These are phyloP conservation scores for Larimichthys polyactis DNA, from an alignment of 2,113 vertebrate genomes.

Conservation along the genomic window DNA sequence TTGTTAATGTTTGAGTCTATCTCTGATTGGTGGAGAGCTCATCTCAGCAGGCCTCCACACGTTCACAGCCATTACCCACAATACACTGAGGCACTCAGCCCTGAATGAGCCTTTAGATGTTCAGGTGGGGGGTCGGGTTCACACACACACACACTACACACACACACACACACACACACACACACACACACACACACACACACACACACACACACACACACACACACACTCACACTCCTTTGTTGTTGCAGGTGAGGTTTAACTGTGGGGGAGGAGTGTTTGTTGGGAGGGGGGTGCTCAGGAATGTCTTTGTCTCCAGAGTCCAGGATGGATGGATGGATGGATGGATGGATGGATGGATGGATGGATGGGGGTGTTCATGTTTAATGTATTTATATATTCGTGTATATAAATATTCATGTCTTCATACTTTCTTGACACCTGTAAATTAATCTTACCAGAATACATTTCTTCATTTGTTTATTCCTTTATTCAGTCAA, in stretches of 20 bases:
- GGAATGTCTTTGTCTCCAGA: constrained; percentile 71
- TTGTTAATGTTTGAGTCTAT: constrained; percentile 25
- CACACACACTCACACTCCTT: constrained; percentile 19
- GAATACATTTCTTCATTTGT: no score
- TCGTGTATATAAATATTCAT: no score
- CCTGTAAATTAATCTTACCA: neutral
- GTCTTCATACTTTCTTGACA: neutral
- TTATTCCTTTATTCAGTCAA: neutral
- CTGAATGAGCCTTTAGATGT: constrained; percentile 42
- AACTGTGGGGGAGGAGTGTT: constrained; percentile 10
- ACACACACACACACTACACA: constrained; percentile 28
- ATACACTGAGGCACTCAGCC: neutral
- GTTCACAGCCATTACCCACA: constrained; percentile 44
- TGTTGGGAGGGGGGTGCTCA: constrained; percentile 8
- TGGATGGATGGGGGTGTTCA: no score
- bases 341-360: no score
- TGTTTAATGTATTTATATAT: no score
- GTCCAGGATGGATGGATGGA: no score
- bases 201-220: constrained; percentile 25
- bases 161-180: constrained; percentile 16
- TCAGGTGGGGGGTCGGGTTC: constrained; percentile 61
- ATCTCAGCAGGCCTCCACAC: constrained; percentile 42
- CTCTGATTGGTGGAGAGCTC: constrained; percentile 16
- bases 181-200: constrained; percentile 27
- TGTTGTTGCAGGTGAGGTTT: constrained; percentile 52